These are phyloP conservation scores for Cottus gobio DNA, from an alignment of 2,113 vertebrate genomes.

Conservation along the genomic window DNA sequence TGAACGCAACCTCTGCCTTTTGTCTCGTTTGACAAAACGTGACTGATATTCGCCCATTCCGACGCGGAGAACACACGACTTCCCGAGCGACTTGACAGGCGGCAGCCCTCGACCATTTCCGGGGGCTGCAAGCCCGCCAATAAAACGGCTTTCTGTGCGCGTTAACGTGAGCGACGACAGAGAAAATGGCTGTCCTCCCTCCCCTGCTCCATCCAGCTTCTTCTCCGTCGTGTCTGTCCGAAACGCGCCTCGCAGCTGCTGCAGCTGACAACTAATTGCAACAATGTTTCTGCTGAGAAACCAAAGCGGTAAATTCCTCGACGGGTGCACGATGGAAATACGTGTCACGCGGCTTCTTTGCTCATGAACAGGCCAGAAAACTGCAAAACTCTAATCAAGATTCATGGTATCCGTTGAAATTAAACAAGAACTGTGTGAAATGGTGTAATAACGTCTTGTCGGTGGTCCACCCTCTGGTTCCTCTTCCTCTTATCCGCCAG, in stretches of 20 bases:
- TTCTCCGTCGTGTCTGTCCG: conserved; percentile 19
- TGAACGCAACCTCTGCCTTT: neutral
- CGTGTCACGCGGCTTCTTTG: neutral
- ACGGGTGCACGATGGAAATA: neutral
- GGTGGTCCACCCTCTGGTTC: neutral
- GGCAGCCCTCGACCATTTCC: conserved; percentile 71
- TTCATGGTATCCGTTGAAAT: neutral
- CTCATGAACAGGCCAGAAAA: neutral
- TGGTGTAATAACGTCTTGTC: neutral
- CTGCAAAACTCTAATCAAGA: too few species aligned
- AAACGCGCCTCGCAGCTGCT: conserved; percentile 28
- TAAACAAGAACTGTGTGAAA: neutral
- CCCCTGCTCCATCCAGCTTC: conserved; percentile 33
- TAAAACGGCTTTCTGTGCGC: conserved; percentile 48
- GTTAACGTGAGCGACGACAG: conserved; percentile 53
- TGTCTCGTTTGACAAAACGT: neutral
- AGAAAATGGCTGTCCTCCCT: conserved; percentile 80
- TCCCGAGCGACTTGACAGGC: neutral
- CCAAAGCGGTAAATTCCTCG: conserved; percentile 21
- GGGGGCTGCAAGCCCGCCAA: conserved; percentile 52
- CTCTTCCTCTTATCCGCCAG: neutral
- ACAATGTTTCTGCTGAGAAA: neutral
- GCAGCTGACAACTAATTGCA: conserved; percentile 1
- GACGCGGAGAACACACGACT: neutral
- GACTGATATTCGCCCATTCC: neutral